Base-by-base conservation (phyloP, 2,113 vertebrate genomes). In the Macrotus californicus region DNA sequence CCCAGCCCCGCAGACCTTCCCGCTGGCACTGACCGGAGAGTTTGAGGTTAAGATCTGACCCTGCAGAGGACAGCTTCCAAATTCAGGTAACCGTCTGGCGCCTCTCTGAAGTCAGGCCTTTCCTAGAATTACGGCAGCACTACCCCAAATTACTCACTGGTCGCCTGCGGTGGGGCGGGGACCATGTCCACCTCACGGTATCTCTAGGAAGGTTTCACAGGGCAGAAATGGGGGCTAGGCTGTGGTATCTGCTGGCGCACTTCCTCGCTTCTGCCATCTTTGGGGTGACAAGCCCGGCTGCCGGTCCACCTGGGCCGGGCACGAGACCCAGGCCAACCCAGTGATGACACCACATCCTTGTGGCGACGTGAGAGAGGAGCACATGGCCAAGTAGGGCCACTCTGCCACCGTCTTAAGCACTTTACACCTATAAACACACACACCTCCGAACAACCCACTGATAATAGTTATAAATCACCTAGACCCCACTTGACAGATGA, bases 391-490 rank as follows among this genome's bases (percentile, higher is more conserved):
- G 7, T 7, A 13, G 9, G 48, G 34, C n/a, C 24, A 61, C 22
- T 24, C 31, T 21, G 34, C 86, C 10, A 2, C 80, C 24, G 39
- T 41, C 48, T 50, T 19, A 75, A 84, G 50, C 43, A 31, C 46
- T 87, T 67, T 3, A 1, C 2, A 13, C 5, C 24, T 82, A 16
- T 9, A 16, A 48, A 85, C 77, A 59, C 82, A 73, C 54, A 73
- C 0, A 2, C 26, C 19, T 86, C 12, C 0, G 7, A 15, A 59
- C 7, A 24, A 26, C 22, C 16, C 18, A 5, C 4, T 11, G 76
- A 56, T 24, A 59, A 59, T 3, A 34, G 67, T 73, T 29, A 31
- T 0, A 16, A 46, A 8, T 39, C 3, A 13, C 22, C 26, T 11
- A 19, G 34, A n/a, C 10, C 12, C 79, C 16, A 24, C 43, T 59